Base-by-base conservation (phyloP, 1,140 invertebrate genomes). In the Subanguina moxae region DNA sequence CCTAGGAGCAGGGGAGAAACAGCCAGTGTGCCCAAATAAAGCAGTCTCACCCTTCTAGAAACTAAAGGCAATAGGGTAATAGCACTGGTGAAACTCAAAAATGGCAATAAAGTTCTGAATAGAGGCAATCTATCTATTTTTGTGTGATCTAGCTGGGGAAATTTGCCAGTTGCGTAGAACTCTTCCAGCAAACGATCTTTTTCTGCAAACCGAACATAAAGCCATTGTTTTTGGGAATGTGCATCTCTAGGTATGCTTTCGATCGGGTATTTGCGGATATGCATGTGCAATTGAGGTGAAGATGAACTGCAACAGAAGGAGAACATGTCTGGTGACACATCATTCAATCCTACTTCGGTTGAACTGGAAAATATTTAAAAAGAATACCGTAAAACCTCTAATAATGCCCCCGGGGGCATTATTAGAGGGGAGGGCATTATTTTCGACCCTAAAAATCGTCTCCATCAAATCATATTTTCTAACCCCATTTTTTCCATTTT, bases 291-390 rank as follows among this genome's bases (percentile, higher is more conserved):
- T 32, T 77, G 71, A 23, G 43, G 56, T 0, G 28, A 11, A 0
- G 61, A 38, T n/a, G 59, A 27, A 19, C 75, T 71, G 57, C 67
- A 72, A 28, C 64, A 67, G 52, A 80, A 78, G 57, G 77, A 71
- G 61, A 72, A 80, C 77, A 78, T 80, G 46, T 70, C 69, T 9
- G 77, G 77, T n/a, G 77, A 71, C 13, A 56, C 5, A 17, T 70
- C 77, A 9, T 64, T 38, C 3, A 11, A 38, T 38, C 11, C 3
- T 11, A 11, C 32, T 11, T 11, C 32, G 32, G 32, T 5, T 11
- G 11, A 38, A 38, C 32, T 38, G 11, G 11, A 38, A n/a, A n/a
- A n/a, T n/a, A n/a, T n/a, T n/a, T n/a, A n/a, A n/a, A n/a, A n/a
- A n/a, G n/a, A n/a, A n/a, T n/a, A n/a, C n/a, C n/a, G n/a, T n/a